phyloP scores from a whole-genome alignment of 2,888 invertebrate genomes.

The Petrophora chlorosata region DNA sequence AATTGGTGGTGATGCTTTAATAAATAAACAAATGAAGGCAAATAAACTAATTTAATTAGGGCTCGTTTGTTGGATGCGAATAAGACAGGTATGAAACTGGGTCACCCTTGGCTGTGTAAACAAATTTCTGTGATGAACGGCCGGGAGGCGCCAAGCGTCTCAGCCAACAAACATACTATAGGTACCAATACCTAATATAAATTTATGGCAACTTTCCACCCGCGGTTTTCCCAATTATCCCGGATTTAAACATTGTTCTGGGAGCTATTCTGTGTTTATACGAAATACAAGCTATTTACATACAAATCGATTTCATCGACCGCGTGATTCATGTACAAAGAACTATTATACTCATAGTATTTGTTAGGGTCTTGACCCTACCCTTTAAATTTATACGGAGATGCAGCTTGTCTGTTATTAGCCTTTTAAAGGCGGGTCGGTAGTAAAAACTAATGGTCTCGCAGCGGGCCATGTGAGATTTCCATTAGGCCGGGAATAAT shows the following conservation, averaged over 20 bases:
- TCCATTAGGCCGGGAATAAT: constrained; percentile 42
- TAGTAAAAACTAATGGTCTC: constrained; percentile 46
- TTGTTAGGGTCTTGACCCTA: constrained; percentile 3
- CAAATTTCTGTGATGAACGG: constrained; percentile 54
- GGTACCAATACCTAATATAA: constrained; percentile 6
- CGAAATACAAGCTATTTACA: no score
- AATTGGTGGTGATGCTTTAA: no score
- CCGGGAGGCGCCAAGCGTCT: constrained; percentile 53
- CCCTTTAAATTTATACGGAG: constrained; percentile 8
- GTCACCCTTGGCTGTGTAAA: constrained; percentile 51
- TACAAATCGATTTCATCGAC: no score
- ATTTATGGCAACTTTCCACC: no score
- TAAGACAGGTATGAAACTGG: constrained; percentile 48
- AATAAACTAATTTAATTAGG: constrained; percentile 25
- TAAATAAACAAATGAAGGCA: constrained; percentile 9
- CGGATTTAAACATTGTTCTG: no score
- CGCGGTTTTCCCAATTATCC: no score
- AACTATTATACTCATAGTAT: no score
- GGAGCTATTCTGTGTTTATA: no score
- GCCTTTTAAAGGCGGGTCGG: constrained; percentile 36
- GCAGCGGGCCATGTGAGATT: constrained; percentile 36
- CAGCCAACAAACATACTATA: constrained; percentile 50
- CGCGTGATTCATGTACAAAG: no score
- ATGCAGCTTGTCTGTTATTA: constrained; percentile 32
- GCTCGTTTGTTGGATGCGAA: constrained; percentile 36